Percentiles rank a stretch among this genome's conserved stretches.
Evolutionary conservation across 2,888 invertebrate genomes (phyloP).

Genomic region (Drosophila barbarae): DNA sequence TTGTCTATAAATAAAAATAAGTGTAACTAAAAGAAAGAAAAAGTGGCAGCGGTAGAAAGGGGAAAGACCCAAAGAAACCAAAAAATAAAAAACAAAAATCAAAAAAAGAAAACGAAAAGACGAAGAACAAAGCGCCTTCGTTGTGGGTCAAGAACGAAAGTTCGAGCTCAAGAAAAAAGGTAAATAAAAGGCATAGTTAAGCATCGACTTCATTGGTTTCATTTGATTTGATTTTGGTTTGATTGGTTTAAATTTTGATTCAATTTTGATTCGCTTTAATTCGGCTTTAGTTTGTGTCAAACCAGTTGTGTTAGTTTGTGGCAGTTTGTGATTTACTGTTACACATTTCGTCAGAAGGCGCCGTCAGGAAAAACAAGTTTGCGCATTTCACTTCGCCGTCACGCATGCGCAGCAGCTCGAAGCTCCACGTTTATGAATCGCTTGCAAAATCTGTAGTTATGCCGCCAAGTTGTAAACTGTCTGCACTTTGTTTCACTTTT

Average conservation of each 20-base stretch:
- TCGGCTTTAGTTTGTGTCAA: conserved; percentile 30
- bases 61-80: conserved; percentile 24
- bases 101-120: conserved; percentile 16
- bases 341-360: conserved; percentile 60
- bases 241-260: conserved; percentile 14
- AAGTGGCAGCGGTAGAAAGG: conserved; percentile 48
- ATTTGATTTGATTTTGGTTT: conserved; percentile 9
- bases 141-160: conserved; percentile 43
- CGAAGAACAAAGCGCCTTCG: conserved; percentile 33
- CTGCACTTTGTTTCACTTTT: conserved; percentile 62
- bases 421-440: conserved; percentile 4
- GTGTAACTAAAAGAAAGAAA: conserved; percentile 54
- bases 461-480: conserved; percentile 34
- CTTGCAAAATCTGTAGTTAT: conserved; percentile 39
- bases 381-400: conserved; percentile 67
- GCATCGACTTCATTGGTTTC: neutral
- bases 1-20: conserved; percentile 58
- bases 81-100: neutral
- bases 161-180: conserved; percentile 14
- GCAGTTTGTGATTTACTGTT: conserved; percentile 49
- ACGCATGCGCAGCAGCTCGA: conserved; percentile 62
- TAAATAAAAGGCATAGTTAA: neutral
- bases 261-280: conserved; percentile 15
- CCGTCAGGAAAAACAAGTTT: conserved; percentile 57
- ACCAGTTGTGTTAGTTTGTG: conserved; percentile 51